These are phyloP conservation scores for Chironex yamaguchii DNA, from an alignment of 30 jellyfish, hydroid and myxozoan species.

Conservation along the genomic window DNA sequence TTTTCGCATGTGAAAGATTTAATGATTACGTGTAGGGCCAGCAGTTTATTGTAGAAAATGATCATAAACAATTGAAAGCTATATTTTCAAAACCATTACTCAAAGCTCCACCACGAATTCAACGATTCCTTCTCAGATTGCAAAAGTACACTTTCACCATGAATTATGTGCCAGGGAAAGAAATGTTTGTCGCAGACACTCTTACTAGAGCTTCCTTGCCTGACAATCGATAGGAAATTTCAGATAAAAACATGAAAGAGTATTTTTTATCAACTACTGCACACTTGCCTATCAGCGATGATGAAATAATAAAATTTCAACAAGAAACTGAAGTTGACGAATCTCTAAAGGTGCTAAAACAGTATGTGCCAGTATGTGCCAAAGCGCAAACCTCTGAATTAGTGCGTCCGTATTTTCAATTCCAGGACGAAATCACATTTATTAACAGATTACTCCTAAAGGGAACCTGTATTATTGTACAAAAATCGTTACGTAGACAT, in stretches of 20 bases:
- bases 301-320: slow-evolving; percentile 3
- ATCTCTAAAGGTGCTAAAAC: neutral
- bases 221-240: slow-evolving; percentile 9
- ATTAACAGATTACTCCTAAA: slow-evolving; percentile 7
- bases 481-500: slow-evolving; percentile 36
- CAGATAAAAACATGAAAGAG: slow-evolving; percentile 1
- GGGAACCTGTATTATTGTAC: slow-evolving; percentile 19
- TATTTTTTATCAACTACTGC: neutral
- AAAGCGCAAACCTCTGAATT: neutral
- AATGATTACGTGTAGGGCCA: slow-evolving; percentile 55
- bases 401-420: slow-evolving; percentile 25
- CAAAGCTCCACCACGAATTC: slow-evolving; percentile 39
- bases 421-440: neutral
- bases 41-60: slow-evolving; percentile 38
- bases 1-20: slow-evolving; percentile 28
- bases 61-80: slow-evolving; percentile 65
- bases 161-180: slow-evolving; percentile 40
- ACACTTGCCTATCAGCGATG: slow-evolving; percentile 8
- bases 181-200: slow-evolving; percentile 52
- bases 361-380: slow-evolving; percentile 25
- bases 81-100: slow-evolving; percentile 7
- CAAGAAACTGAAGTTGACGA: slow-evolving; percentile 26
- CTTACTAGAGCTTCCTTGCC: slow-evolving; percentile 45
- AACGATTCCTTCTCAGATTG: slow-evolving; percentile 49
- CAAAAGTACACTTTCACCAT: slow-evolving; percentile 43